These are phyloP conservation scores for Eulemur mongoz DNA, from an alignment of 2,797 vertebrate species.

Conservation along the genomic window DNA sequence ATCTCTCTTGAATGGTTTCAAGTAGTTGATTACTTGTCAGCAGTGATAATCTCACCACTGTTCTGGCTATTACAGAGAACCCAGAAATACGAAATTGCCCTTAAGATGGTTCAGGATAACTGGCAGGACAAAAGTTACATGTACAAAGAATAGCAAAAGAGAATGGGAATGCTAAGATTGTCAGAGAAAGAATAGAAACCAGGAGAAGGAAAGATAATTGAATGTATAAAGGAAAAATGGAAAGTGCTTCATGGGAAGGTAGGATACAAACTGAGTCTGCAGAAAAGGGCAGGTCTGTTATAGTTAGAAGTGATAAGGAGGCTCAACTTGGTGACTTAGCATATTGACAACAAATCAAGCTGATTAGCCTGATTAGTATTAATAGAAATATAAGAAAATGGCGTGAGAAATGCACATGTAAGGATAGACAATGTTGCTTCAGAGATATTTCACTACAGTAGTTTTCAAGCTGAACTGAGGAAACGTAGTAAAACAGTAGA, in stretches of 20 bases:
- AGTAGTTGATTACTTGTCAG: background rate
- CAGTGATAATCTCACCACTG: background rate
- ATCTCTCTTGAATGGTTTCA: background rate
- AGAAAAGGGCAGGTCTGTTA: background rate
- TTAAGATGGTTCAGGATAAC: background rate
- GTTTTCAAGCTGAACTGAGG: background rate
- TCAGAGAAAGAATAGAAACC: background rate
- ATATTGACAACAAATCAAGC: background rate
- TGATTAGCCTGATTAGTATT: background rate
- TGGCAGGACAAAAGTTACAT: background rate
- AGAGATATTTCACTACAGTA: background rate
- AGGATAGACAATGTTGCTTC: background rate
- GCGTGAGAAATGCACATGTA: background rate
- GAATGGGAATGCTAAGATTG: background rate
- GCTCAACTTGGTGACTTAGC: background rate
- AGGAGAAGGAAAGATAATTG: background rate
- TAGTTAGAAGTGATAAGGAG: background rate
- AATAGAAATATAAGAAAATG: background rate
- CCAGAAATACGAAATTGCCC: background rate
- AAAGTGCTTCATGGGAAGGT: background rate
- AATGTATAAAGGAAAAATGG: background rate
- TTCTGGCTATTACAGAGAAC: background rate
- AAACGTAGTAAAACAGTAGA: background rate
- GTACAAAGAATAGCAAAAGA: background rate
- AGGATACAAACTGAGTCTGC: background rate